These are phyloP conservation scores for Paedocypris micromegethes DNA, from an alignment of 2,797 vertebrate species.

Conservation along the genomic window DNA sequence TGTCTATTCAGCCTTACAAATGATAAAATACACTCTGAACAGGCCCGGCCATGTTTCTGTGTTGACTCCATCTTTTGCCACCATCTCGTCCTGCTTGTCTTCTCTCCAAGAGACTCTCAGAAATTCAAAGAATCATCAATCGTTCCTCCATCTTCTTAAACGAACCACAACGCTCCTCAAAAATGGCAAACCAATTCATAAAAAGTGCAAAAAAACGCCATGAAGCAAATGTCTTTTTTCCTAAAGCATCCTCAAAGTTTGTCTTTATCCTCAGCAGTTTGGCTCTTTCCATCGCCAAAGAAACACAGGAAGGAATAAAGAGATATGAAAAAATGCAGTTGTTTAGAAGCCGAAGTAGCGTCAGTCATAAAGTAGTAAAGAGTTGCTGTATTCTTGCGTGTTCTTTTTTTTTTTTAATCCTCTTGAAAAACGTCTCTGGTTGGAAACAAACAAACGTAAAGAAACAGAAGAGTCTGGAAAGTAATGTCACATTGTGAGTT, in stretches of 20 bases:
- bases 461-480: constrained; percentile 82
- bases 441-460: constrained; percentile 85
- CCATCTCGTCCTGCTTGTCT: constrained; percentile 49
- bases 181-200: constrained; percentile 67
- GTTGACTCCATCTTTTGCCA: constrained; percentile 57
- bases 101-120: constrained; percentile 48
- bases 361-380: constrained; percentile 61
- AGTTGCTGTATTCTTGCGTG: constrained; percentile 63
- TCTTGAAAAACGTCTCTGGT: constrained; percentile 94
- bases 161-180: constrained; percentile 47
- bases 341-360: constrained; percentile 63
- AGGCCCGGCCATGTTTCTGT: constrained; percentile 62
- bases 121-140: constrained; percentile 40
- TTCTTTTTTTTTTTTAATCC: constrained; percentile 52
- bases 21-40: constrained; percentile 62
- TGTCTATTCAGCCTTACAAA: constrained; percentile 61
- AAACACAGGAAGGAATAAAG: constrained; percentile 67
- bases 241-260: constrained; percentile 64
- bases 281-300: constrained; percentile 60
- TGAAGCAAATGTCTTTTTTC: constrained; percentile 70
- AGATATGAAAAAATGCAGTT: constrained; percentile 66
- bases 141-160: constrained; percentile 46
- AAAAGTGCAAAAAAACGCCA: constrained; percentile 80
- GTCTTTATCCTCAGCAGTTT: constrained; percentile 81
- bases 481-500: constrained; percentile 96